These are phyloP conservation scores for Doryteuthis pealeii DNA, from an alignment of 1,140 invertebrate species.

Conservation along the genomic window DNA sequence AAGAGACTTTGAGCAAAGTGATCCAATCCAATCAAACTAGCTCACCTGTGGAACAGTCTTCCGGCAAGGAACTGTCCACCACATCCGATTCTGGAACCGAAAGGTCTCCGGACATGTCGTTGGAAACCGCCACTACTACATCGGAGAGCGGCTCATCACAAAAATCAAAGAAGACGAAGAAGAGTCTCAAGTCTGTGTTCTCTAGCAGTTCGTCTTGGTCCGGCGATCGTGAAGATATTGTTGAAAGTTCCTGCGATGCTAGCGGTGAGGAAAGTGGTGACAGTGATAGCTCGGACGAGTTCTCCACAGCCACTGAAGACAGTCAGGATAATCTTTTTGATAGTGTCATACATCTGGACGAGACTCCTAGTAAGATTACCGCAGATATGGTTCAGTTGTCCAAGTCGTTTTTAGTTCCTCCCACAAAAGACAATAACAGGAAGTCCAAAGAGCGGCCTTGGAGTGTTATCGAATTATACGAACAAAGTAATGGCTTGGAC, in stretches of 20 bases:
- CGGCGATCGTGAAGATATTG: constrained; percentile 14
- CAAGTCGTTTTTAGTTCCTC: neutral
- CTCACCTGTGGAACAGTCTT: constrained; percentile 4
- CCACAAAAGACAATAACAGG: neutral
- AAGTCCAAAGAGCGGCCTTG: constrained; percentile 68
- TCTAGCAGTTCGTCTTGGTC: constrained; percentile 9
- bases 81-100: neutral
- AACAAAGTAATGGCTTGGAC: constrained; percentile 63
- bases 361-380: neutral
- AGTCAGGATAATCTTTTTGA: constrained; percentile 37
- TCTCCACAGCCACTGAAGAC: constrained; percentile 41
- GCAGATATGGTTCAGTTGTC: neutral
- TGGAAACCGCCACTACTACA: neutral
- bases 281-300: constrained; percentile 32
- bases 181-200: neutral
- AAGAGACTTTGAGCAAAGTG: neutral
- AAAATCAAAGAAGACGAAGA: neutral
- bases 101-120: neutral
- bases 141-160: neutral
- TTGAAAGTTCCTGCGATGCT: constrained; percentile 72
- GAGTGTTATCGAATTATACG: constrained; percentile 81
- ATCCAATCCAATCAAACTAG: neutral
- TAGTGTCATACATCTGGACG: constrained; percentile 36
- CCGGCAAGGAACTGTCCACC: neutral
- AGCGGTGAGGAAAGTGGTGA: constrained; percentile 78